These are phyloP conservation scores for Drosophila longiperda DNA, from an alignment of 2,888 invertebrate species.

Conservation along the genomic window DNA sequence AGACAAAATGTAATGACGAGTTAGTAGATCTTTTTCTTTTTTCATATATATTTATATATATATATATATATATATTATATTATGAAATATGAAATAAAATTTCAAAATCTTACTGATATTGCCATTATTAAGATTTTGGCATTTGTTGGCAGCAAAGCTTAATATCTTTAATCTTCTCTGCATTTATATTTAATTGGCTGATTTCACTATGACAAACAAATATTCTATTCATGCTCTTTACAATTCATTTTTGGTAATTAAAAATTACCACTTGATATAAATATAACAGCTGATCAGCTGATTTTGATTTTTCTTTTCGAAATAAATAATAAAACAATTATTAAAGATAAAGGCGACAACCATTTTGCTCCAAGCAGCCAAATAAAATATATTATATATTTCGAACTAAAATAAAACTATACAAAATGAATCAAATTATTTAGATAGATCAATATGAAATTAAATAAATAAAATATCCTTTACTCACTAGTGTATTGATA, in stretches of 20 bases:
- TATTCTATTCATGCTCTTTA: background rate
- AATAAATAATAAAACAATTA: background rate
- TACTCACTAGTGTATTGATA: background rate
- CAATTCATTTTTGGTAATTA: background rate
- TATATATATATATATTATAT: too few species aligned
- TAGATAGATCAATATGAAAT: background rate
- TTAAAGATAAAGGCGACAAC: background rate
- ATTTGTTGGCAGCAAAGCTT: background rate
- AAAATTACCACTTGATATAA: background rate
- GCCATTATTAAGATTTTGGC: background rate
- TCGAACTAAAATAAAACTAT: background rate
- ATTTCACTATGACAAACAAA: too few species aligned
- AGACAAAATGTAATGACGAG: background rate
- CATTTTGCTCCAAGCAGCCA: too few species aligned
- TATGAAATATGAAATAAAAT: background rate
- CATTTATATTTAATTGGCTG: too few species aligned
- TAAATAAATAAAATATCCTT: too few species aligned
- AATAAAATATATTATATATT: too few species aligned
- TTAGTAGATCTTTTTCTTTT: too few species aligned
- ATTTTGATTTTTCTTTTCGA: background rate
- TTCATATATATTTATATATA: too few species aligned
- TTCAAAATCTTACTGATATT: background rate
- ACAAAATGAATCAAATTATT: background rate
- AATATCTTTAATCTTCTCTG: too few species aligned
- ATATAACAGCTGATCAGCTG: background rate